Evolutionary conservation across 2,888 invertebrate genomes (phyloP).

Genomic region (Phengaris alcon): DNA sequence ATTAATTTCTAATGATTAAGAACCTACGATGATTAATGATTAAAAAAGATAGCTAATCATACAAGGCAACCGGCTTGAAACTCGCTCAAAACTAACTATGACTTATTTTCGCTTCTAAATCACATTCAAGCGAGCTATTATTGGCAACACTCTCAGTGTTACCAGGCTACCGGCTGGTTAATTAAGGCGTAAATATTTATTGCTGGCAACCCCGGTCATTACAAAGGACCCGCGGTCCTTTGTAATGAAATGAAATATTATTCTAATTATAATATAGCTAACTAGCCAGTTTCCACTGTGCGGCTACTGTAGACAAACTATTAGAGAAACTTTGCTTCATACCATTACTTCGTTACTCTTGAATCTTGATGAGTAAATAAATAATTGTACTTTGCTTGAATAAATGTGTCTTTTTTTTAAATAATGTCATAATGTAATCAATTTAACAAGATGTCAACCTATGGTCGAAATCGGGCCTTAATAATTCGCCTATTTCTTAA

Average conservation of each 20-base stretch:
- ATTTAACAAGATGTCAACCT: too few relatives aligned
- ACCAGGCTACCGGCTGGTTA: constrained; percentile 25
- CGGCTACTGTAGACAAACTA: constrained; percentile 6
- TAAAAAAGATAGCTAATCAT: too few relatives aligned
- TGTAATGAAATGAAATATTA: constrained; percentile 1
- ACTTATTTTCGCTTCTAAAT: constrained; percentile 20
- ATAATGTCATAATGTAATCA: too few relatives aligned
- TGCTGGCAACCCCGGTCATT: constrained; percentile 22
- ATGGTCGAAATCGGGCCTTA: too few relatives aligned
- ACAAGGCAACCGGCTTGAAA: too few relatives aligned
- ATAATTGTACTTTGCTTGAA: too few relatives aligned
- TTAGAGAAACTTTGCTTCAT: not conserved
- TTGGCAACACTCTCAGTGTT: constrained; percentile 23
- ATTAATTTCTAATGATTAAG: too few relatives aligned
- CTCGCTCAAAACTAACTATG: not conserved
- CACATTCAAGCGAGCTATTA: constrained; percentile 25
- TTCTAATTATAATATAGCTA: constrained; percentile 4
- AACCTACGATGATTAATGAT: too few relatives aligned
- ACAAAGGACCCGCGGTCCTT: constrained; percentile 6
- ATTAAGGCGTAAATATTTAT: constrained; percentile 28
- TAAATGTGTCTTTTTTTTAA: too few relatives aligned
- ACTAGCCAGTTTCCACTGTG: not conserved
- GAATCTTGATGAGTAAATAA: too few relatives aligned
- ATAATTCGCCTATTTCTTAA: too few relatives aligned
- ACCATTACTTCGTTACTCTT: too few relatives aligned